Conservation (phyloP, 2,113 vertebrate genomes). For the Ellobius talpinus region DNA sequence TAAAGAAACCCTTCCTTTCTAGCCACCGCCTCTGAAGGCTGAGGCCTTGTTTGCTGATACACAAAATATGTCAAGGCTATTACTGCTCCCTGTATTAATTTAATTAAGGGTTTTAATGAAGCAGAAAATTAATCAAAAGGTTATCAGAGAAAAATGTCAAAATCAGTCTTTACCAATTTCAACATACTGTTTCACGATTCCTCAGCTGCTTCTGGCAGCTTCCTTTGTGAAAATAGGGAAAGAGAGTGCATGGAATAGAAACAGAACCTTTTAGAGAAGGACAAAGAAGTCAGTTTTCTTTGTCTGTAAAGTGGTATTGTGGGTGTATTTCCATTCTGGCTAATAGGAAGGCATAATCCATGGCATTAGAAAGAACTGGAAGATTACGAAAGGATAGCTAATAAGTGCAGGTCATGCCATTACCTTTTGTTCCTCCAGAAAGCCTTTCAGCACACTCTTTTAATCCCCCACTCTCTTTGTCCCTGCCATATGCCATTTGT, state of each 20-base stretch:
- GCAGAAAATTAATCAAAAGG: conserved; percentile 81
- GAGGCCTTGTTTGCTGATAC: conserved; percentile 66
- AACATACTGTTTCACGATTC: conserved; percentile 55
- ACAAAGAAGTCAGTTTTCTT: conserved; percentile 36
- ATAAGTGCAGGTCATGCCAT: neutral
- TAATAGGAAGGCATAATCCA: neutral
- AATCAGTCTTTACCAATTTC: conserved; percentile 72
- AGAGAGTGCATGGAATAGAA: neutral
- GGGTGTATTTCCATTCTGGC: neutral
- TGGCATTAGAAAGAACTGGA: neutral
- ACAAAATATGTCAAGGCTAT: conserved; percentile 71
- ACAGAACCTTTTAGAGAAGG: conserved; percentile 23
- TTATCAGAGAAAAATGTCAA: conserved; percentile 80
- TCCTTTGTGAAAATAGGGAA: conserved; percentile 17
- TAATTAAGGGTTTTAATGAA: conserved; percentile 79
- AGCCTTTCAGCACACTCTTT: neutral
- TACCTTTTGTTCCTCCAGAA: neutral
- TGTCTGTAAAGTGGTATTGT: neutral
- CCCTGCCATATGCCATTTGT: neutral
- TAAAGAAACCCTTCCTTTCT: neutral
- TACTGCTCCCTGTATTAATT: conserved; percentile 60
- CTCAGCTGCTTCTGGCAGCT: conserved; percentile 51
- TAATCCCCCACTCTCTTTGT: neutral
- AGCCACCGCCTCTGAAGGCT: neutral
- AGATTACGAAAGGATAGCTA: neutral